Base-by-base conservation (phyloP, 2,797 vertebrate species). In the Pipistrellus pygmaeus region DNA sequence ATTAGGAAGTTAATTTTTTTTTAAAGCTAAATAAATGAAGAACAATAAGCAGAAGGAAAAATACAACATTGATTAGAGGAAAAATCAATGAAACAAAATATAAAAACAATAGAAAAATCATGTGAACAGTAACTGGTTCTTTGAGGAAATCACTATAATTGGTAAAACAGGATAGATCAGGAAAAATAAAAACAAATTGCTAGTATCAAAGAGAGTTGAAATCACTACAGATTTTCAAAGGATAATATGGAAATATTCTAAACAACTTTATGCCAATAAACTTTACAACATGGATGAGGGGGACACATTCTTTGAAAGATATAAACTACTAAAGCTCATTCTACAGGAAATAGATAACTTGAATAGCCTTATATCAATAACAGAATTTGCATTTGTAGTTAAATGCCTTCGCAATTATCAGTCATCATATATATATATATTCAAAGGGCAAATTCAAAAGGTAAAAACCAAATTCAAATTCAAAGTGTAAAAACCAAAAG, bases 71-170 rank as follows among this genome's bases (percentile, higher is more conserved):
- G 13, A 85, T 78, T 55, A 78, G 72, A 90, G 12, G 12, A 35
- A 18, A 78, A 53, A 41, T 35, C 2, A 71, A 35, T 44, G 21
- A 78, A 85, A 62, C 27, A 72, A 88, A 84, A 77, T 77, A 38
- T 84, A 69, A 83, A 87, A 83, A 60, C n/a, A 57, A 51, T 51
- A 51, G 69, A 38, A 68, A 69, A 25, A 51, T 25, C 38, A 69
- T 78, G 6, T 85, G 7, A 83, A 32, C 14, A 30, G 30, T 77
- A 69, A 83, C 20, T 83, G 6, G n/a, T 85, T 93, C n/a, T 83
- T 83, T 76, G 44, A 77, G 78, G 11, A 76, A 84, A 38, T 76
- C 27, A 77, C 46, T 72, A 85, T 81, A 84, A 46, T 60, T 88
- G 20, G 60, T 57, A 76, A 76, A 76, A 51, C 17, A 17, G 25